Percentiles rank a stretch among this genome's conserved stretches.
Conservation (phyloP, 2,888 invertebrate genomes). For the Hyalella azteca region DNA sequence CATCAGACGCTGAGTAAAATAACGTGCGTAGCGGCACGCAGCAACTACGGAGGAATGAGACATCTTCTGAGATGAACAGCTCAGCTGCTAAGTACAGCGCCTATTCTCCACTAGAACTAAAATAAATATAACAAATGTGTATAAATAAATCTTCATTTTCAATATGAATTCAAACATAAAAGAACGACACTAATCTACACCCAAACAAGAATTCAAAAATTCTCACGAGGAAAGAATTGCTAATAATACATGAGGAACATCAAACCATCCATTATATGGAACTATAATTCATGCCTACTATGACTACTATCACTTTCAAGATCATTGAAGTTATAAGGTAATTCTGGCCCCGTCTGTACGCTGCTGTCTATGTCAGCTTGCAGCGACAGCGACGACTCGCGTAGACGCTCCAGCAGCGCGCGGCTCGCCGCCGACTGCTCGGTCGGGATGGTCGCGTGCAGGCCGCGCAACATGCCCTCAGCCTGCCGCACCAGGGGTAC, state of each 20-base stretch:
- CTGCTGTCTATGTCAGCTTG: conserved; percentile 6
- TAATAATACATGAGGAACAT: not conserved
- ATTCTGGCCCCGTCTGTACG: not conserved
- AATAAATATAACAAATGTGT: conserved; percentile 33
- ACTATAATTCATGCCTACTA: conserved; percentile 9
- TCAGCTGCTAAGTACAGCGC: not conserved
- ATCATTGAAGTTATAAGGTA: not conserved
- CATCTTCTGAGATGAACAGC: not conserved
- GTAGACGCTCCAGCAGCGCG: conserved; percentile 48
- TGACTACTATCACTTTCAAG: conserved; percentile 30
- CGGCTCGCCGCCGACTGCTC: conserved; percentile 51
- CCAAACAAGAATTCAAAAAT: conserved; percentile 13
- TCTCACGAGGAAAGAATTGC: not conserved
- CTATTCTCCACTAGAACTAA: conserved; percentile 4
- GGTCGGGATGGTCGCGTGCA: conserved; percentile 55
- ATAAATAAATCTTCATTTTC: conserved; percentile 24
- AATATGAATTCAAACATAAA: conserved; percentile 2
- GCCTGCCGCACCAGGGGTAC: conserved; percentile 43
- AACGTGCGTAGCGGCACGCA: not conserved
- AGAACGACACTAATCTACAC: not conserved
- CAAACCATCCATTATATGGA: not conserved
- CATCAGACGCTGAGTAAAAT: too few relatives aligned
- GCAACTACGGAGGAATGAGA: conserved; percentile 6
- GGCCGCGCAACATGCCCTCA: conserved; percentile 53
- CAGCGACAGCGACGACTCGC: not conserved